Evolutionary conservation across 2,888 invertebrate species (phyloP).

Genomic region (Calephelis perditalis): DNA sequence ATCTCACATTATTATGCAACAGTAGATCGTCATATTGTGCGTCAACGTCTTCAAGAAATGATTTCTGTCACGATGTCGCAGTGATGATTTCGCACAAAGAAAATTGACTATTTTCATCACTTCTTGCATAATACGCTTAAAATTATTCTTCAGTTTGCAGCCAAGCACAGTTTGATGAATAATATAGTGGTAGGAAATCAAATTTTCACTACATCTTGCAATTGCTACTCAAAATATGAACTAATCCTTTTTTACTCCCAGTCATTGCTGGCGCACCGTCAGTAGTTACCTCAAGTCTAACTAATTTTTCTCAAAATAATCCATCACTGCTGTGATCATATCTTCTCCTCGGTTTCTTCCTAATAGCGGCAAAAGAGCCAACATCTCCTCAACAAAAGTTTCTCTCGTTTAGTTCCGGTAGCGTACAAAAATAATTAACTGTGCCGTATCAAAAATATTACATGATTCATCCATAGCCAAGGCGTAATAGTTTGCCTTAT

Average conservation of each 20-base stretch:
- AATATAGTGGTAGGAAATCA: conserved; percentile 1
- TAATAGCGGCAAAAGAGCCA: conserved; percentile 23
- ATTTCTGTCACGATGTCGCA: conserved; percentile 18
- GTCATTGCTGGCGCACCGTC: neutral
- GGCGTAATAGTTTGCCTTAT: conserved; percentile 27
- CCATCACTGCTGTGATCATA: conserved; percentile 1
- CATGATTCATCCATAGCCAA: conserved; percentile 16
- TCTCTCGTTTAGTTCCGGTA: conserved; percentile 22
- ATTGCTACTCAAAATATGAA: conserved; percentile 4
- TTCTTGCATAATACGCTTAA: conserved; percentile 25
- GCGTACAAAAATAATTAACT: conserved; percentile 30
- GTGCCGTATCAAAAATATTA: conserved; percentile 6
- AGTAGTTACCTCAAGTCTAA: neutral
- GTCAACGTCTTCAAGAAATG: conserved; percentile 16
- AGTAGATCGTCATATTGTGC: conserved; percentile 11
- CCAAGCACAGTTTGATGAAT: conserved; percentile 25
- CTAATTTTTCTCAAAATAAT: neutral
- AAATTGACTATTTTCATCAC: conserved; percentile 26
- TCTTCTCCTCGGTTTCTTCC: conserved; percentile 23
- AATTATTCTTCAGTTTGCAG: conserved; percentile 24
- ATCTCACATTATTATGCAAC: conserved; percentile 3
- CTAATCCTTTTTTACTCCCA: neutral
- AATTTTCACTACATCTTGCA: conserved; percentile 12
- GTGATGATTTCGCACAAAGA: conserved; percentile 23
- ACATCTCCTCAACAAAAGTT: conserved; percentile 9